phyloP scores from a whole-genome alignment of 2,797 vertebrate species.

The Pachyuromys duprasi region DNA sequence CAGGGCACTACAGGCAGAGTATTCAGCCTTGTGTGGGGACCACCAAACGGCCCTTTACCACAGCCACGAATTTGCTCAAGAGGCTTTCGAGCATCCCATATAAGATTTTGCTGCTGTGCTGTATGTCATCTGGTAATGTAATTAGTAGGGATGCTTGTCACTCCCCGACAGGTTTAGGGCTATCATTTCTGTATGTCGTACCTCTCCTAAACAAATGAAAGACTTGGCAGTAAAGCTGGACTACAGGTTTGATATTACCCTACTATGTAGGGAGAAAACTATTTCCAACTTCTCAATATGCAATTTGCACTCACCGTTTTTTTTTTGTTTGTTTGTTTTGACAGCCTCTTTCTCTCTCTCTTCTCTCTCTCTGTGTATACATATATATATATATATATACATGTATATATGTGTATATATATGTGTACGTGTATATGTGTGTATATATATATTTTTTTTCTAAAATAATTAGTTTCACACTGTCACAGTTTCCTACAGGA shows the following conservation, averaged over 20 bases:
- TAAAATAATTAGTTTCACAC: slow-evolving; percentile 40
- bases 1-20: neutral
- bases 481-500: slow-evolving; percentile 33
- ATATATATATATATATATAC: too few species aligned
- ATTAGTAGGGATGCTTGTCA: neutral
- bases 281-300: neutral
- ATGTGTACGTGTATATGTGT: too few species aligned
- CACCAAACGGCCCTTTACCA: neutral
- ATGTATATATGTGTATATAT: too few species aligned
- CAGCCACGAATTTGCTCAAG: too few species aligned
- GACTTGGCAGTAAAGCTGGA: neutral
- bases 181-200: neutral
- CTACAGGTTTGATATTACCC: neutral
- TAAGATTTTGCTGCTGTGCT: neutral
- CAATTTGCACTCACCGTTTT: neutral
- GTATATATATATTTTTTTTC: neutral
- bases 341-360: too few species aligned
- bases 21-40: neutral
- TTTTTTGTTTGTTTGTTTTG: neutral
- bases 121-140: neutral
- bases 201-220: neutral
- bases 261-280: neutral
- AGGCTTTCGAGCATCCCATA: neutral
- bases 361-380: neutral
- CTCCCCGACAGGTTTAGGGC: neutral